Base-by-base conservation (phyloP, 1,140 invertebrate species). In the Hyles euphorbiae region DNA sequence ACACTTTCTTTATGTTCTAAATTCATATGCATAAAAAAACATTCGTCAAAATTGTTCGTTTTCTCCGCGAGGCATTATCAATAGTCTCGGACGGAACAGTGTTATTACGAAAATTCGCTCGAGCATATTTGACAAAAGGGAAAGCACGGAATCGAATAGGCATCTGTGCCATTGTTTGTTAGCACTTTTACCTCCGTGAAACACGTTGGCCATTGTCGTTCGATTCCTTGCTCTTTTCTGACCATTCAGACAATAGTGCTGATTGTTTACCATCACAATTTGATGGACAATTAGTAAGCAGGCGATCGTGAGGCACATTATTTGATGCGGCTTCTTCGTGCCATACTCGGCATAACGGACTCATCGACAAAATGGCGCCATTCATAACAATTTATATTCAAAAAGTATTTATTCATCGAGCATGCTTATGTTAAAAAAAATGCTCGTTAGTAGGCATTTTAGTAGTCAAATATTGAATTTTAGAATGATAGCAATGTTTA, bases 101-200 rank as follows among this genome's bases (percentile, higher is more conserved):
- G 22, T 51, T 63, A 61, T 59, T 55, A 66, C 53, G 64, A 54
- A 60, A 66, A 66, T 67, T 60, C 61, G 56, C 48, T 58, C 56
- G 52, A 61, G 46, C 47, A 62, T 54, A 61, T 46, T 57, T 36
- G 50, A 61, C 60, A 76, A 82, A 80, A 78, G 72, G 70, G 75
- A 82, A 82, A 80, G 79, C 73, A 67, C 57, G 58, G 63, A 74
- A 76, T 75, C 67, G 66, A 78, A 75, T 66, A 70, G 69, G 67
- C 65, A 71, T 76, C 68, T 43, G 53, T 46, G 43, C 63, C 60
- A 78, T 79, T 82, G 79, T 80, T 71, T 69, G 70, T 43, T 58
- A 56, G 67, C 57, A 65, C 70, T 82, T 70, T 81, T 78, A 74
- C 73, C 69, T 65, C 12, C 70, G 69, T 65, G 67, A 73, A 72